Evolutionary conservation across 2,797 vertebrate species (phyloP).

Genomic region (Ispidina picta): DNA sequence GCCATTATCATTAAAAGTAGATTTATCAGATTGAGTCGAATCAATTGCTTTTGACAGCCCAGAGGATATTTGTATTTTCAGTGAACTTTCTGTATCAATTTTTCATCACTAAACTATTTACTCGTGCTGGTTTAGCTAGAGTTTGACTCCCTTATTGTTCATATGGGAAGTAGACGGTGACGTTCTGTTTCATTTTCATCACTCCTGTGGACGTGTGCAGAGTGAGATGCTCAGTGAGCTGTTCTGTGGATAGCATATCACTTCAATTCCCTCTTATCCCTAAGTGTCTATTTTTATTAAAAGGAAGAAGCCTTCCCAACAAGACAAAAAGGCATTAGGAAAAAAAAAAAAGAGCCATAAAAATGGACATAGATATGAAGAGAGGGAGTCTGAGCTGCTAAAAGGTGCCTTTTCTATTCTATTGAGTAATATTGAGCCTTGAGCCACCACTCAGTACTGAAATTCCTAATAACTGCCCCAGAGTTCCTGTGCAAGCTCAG

Average conservation of each 20-base stretch:
- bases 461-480: not conserved
- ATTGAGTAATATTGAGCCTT: not conserved
- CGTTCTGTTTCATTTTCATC: constrained; percentile 69
- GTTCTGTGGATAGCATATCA: constrained; percentile 42
- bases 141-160: constrained; percentile 71
- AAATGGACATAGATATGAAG: not conserved
- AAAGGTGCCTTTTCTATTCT: not conserved
- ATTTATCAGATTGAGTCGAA: constrained; percentile 71
- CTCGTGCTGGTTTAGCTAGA: constrained; percentile 57
- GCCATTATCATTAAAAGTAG: constrained; percentile 76
- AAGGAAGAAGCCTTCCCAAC: not conserved
- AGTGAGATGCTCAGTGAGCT: constrained; percentile 27
- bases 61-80: constrained; percentile 74
- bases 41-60: constrained; percentile 71
- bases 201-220: constrained; percentile 49
- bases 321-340: not conserved
- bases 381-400: not conserved
- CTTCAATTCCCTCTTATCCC: constrained; percentile 54
- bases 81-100: constrained; percentile 68
- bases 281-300: constrained; percentile 62
- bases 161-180: constrained; percentile 64
- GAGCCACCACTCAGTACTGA: not conserved
- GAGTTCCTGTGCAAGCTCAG: not conserved
- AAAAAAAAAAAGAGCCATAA: not conserved
- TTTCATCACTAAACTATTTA: constrained; percentile 72